Evolutionary conservation across 2,113 vertebrate genomes (phyloP), one percentile per base, ranked within the genome.

Genomic region (Plectropomus leopardus): DNA sequence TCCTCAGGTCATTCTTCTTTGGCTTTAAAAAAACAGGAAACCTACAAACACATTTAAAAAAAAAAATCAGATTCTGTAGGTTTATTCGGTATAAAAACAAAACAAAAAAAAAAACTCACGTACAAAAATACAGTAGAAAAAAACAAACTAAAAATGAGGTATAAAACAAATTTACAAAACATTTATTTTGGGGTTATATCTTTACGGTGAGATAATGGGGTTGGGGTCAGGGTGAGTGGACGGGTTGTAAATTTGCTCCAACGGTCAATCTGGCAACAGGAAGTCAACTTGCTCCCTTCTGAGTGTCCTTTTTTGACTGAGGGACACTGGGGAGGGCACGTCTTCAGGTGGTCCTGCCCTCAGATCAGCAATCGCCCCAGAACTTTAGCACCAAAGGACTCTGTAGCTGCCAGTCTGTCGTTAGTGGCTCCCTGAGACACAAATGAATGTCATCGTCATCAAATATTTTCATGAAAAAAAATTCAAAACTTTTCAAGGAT

Each of bases 71-170:
- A 82, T 72, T 82, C 54, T 85, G 82, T 89, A 79, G 69, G 64
- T 88, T 88, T 78, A 64, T 83, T 80, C 4, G 30, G 60, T 83
- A 85, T 15, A 83, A 89, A 90, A 84, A 57, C 64, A 70, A 78
- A 74, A 77, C 21, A 60, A 84, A 57, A 68, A 70, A 78, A 74
- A 77, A 16, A 60, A 77, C 72, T 82, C 60, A 67, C 48, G 34
- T 86, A 93, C 55, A 94, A 92, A 94, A 93, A 92, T 84, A 91
- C 90, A 95, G 95, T 95, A 94, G 92, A 96, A 95, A 97, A 87
- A 81, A 60, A 60, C n/a, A 84, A 92, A 86, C 90, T 94, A 95
- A 95, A 96, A 91, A 95, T 98, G 97, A 99, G 98, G 98, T 99
- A 99, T 98, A 96, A 96, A 96, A 96, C 93, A 95, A 92, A 95